Evolutionary conservation across 2,888 invertebrate species (phyloP), one percentile per base, ranked within the genome.

Genomic region (Cheilosia vulpina): DNA sequence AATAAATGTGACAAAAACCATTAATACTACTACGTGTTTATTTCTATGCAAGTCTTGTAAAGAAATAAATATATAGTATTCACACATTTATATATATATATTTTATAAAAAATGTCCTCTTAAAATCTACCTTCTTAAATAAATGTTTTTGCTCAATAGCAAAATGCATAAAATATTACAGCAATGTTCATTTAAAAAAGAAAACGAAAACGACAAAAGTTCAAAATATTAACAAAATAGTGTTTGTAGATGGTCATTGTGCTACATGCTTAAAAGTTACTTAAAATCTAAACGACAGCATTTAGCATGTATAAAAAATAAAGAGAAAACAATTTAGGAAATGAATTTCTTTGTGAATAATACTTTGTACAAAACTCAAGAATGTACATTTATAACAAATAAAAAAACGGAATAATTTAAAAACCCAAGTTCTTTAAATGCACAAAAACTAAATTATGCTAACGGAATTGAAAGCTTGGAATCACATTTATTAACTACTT

Each of bases 141-240:
- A 85, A 85, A 41, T 72, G 72, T 71, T 76, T 47, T 80, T 66
- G 81, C 81, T 85, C 31, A 63, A 62, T 71, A 84, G 81, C 81
- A 72, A 65, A 76, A 81, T 85, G 62, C 81, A 85, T 80, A 85
- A 79, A 85, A 80, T 85, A 85, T 81, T 85, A 85, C 80, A 85
- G 85, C 76, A 84, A 75, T 84, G 84, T 80, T 84, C 84, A 66
- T 80, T 60, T 60, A 47, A 79, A 83, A 85, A 75, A 66, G 58
- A 52, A 58, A 76, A 38, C 34, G 34, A 34, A 34, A 11, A 34
- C 34, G 34, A 38, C 13, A 38, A 57, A 47, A 60, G 63, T 53
- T 41, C 15, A 55, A 68, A 52, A 57, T 58, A 65, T 72, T 69
- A 71, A 60, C 52, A 81, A 81, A 84, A 75, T 53, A 79, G 63